Conservation (phyloP, 2,113 vertebrate species). For the Aphyosemion australe region DNA sequence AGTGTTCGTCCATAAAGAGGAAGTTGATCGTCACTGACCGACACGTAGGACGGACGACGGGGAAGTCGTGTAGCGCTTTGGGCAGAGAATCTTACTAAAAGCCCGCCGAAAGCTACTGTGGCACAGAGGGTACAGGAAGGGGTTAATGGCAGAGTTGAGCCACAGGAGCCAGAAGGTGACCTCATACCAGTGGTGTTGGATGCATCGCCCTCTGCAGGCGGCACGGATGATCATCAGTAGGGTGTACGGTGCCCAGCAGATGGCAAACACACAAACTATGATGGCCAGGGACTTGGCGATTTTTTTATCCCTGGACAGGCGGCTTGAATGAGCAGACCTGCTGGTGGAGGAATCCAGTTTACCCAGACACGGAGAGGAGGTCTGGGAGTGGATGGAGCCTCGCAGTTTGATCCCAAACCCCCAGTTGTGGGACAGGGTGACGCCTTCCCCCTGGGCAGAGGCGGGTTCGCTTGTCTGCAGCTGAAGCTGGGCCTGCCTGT, state of each 20-base stretch:
- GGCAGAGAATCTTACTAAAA: constrained; percentile 78
- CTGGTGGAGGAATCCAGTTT: constrained; percentile 60
- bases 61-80: constrained; percentile 48
- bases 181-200: constrained; percentile 75
- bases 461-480: constrained; percentile 47
- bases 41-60: constrained; percentile 54
- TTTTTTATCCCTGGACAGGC: constrained; percentile 83
- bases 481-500: constrained; percentile 54
- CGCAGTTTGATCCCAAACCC: constrained; percentile 56
- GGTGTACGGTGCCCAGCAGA: constrained; percentile 88
- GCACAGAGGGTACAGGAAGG: constrained; percentile 87
- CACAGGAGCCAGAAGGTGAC: constrained; percentile 89
- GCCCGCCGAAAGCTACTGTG: constrained; percentile 84
- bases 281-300: constrained; percentile 84
- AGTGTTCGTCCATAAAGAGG: constrained; percentile 9
- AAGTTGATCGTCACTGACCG: constrained; percentile 40
- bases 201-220: constrained; percentile 61
- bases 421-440: constrained; percentile 64
- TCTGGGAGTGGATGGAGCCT: constrained; percentile 64
- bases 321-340: constrained; percentile 65
- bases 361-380: constrained; percentile 56
- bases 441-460: constrained; percentile 52
- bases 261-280: constrained; percentile 81
- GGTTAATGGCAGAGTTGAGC: constrained; percentile 87
- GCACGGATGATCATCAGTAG: constrained; percentile 82